phyloP scores from a whole-genome alignment of 2,113 vertebrate genomes.

The Cercopithecus mona region DNA sequence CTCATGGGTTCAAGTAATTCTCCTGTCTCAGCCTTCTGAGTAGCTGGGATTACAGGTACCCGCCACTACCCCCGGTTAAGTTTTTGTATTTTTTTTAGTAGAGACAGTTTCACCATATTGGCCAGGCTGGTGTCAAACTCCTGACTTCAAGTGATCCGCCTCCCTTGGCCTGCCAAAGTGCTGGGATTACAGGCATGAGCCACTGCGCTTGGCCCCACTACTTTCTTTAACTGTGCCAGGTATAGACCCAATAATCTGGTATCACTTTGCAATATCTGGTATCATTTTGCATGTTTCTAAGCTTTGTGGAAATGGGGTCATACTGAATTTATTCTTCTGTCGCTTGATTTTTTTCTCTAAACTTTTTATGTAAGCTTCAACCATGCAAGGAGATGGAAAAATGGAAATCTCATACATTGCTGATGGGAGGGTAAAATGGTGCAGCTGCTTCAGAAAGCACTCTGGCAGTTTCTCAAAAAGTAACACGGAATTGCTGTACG shows the following conservation, averaged over 20 bases:
- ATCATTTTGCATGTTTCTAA: background rate
- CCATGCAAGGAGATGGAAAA: background rate
- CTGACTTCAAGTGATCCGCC: too few relatives aligned
- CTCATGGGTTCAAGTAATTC: too few relatives aligned
- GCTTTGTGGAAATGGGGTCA: background rate
- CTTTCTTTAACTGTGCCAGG: background rate
- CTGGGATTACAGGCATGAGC: too few relatives aligned
- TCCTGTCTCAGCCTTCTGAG: too few relatives aligned
- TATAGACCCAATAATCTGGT: too few relatives aligned
- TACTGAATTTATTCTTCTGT: background rate
- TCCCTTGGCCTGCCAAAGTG: too few relatives aligned
- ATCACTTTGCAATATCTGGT: too few relatives aligned
- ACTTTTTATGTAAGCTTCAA: background rate
- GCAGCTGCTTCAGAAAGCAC: background rate
- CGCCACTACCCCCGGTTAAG: fast-evolving
- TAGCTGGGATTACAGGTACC: too few relatives aligned
- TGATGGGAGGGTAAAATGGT: background rate
- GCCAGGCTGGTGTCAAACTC: too few relatives aligned
- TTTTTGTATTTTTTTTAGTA: too few relatives aligned
- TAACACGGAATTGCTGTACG: background rate
- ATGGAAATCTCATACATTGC: background rate
- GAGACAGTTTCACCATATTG: too few relatives aligned
- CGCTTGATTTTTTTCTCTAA: background rate
- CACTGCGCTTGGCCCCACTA: too few relatives aligned
- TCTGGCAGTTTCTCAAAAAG: background rate